phyloP scores from a whole-genome alignment of 2,888 invertebrate genomes.

The Prenolepis imparis region DNA sequence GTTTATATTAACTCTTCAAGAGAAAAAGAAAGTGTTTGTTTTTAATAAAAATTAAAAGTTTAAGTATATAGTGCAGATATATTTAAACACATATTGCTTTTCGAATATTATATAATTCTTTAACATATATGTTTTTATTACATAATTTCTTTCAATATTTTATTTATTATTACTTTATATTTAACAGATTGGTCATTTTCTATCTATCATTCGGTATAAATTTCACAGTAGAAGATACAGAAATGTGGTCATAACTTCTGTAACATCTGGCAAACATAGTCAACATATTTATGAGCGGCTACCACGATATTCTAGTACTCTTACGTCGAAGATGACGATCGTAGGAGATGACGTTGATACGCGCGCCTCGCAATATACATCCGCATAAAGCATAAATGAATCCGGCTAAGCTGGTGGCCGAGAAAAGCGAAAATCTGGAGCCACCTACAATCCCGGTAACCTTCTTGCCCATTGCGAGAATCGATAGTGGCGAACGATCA shows the following conservation, averaged over 20 bases:
- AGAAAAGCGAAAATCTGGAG: slow-evolving; percentile 27
- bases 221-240: slow-evolving; percentile 7
- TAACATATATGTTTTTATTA: background rate
- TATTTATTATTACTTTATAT: background rate
- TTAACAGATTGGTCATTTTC: background rate
- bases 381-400: slow-evolving; percentile 1
- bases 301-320: slow-evolving; percentile 15
- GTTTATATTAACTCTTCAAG: slow-evolving; percentile 25
- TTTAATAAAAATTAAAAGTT: background rate
- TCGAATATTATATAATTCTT: background rate
- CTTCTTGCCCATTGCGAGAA: slow-evolving; percentile 26
- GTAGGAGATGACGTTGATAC: slow-evolving; percentile 29
- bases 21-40: background rate
- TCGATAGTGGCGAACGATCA: slow-evolving; percentile 47
- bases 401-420: background rate
- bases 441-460: slow-evolving; percentile 41
- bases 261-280: slow-evolving; percentile 13
- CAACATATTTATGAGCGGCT: slow-evolving; percentile 26
- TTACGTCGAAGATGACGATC: slow-evolving; percentile 29
- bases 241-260: background rate
- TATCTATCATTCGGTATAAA: slow-evolving; percentile 21
- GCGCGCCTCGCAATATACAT: background rate
- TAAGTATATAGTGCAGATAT: background rate
- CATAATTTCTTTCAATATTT: background rate
- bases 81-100: background rate